Evolutionary conservation across 2,113 vertebrate species (phyloP).

Genomic region (Pedetes capensis): DNA sequence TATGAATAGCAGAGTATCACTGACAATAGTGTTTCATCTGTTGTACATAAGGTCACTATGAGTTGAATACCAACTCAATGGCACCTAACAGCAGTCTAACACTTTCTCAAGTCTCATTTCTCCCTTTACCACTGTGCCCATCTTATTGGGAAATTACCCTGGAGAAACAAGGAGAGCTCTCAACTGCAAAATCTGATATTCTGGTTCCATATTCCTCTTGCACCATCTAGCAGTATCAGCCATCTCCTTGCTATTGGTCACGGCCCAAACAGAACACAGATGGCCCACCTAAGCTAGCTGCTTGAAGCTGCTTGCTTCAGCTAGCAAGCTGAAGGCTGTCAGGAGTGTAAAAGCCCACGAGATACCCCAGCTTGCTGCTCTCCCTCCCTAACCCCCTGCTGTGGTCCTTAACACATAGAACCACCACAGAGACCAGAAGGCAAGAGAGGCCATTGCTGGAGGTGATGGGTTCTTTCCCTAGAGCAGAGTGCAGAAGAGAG

Average conservation of each 20-base stretch:
- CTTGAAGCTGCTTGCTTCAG: too few relatives aligned
- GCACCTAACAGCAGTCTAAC: neutral
- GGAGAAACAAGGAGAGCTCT: neutral
- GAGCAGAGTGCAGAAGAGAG: neutral
- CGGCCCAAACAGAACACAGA: neutral
- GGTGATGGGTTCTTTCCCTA: neutral
- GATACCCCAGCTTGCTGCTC: neutral
- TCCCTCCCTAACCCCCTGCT: neutral
- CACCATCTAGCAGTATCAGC: neutral
- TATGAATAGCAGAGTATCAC: too few relatives aligned
- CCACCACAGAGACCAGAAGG: neutral
- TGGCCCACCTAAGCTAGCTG: neutral
- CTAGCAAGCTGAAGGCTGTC: too few relatives aligned
- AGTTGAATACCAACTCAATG: too few relatives aligned
- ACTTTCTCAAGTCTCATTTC: neutral
- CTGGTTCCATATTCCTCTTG: neutral
- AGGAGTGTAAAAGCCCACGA: neutral
- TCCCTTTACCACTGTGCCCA: too few relatives aligned
- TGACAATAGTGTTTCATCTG: too few relatives aligned
- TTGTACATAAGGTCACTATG: too few relatives aligned
- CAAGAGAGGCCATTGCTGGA: accelerated
- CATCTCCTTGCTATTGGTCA: neutral
- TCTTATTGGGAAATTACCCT: neutral
- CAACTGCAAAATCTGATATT: neutral
- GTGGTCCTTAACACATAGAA: too few relatives aligned